Conservation (phyloP, 2,113 vertebrate species). For the Forbesichthys papilliferus region DNA sequence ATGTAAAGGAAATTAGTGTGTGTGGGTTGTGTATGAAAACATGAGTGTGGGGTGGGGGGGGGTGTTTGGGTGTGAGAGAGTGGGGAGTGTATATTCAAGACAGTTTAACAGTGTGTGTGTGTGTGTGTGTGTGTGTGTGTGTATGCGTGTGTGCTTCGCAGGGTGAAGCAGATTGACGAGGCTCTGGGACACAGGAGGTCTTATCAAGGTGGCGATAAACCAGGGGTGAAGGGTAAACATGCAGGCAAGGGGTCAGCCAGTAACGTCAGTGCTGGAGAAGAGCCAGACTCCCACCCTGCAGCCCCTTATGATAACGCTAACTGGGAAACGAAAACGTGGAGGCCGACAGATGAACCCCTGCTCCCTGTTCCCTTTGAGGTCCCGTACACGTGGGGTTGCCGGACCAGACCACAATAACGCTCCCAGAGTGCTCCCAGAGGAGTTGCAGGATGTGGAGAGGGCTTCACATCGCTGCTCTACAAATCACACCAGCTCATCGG, state of each 20-base stretch:
- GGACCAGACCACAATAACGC: too few species aligned
- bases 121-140: not conserved
- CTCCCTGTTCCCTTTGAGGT: not conserved
- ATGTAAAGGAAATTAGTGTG: too few species aligned
- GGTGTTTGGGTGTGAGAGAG: not conserved
- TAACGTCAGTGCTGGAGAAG: conserved; percentile 57
- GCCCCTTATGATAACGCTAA: conserved; percentile 58
- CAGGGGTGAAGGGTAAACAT: conserved; percentile 41
- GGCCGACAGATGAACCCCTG: conserved; percentile 21
- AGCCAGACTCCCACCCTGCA: conserved; percentile 65
- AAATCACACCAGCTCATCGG: conserved; percentile 60
- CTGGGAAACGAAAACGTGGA: conserved; percentile 34
- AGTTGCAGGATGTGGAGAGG: conserved; percentile 13
- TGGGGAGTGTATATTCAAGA: not conserved
- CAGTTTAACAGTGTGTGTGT: not conserved
- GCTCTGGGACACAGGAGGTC: conserved; percentile 36
- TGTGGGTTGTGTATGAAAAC: too few species aligned
- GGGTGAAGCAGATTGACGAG: conserved; percentile 46
- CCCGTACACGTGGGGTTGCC: too few species aligned
- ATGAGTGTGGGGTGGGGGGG: too few species aligned
- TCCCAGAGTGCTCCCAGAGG: not conserved
- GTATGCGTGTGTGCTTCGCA: not conserved
- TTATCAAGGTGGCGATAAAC: conserved; percentile 58
- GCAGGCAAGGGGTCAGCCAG: conserved; percentile 42
- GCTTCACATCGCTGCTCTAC: conserved; percentile 48